Percentiles rank a stretch among this genome's conserved stretches.
phyloP scores from a whole-genome alignment of 2,113 vertebrate genomes.

The Pica pica region DNA sequence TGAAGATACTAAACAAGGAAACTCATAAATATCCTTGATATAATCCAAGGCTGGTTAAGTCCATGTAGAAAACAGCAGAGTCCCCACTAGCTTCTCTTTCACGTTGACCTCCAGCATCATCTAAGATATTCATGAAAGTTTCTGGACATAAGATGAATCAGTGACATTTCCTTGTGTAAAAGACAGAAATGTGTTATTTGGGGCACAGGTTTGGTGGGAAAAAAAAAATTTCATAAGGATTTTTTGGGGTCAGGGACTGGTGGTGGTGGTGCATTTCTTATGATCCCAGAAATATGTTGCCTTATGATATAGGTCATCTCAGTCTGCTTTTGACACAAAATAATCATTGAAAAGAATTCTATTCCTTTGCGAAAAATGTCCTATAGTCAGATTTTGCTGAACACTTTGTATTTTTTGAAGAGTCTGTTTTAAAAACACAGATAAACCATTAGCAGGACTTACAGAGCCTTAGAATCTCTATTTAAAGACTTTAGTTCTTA shows the following conservation, averaged over 20 bases:
- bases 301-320: not conserved
- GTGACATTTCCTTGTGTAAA: not conserved
- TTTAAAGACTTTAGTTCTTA: not conserved
- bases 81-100: not conserved
- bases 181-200: not conserved
- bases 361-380: not conserved
- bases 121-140: not conserved
- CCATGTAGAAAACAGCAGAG: not conserved
- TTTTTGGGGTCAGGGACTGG: fast-evolving
- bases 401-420: not conserved
- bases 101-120: not conserved
- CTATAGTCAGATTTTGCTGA: not conserved
- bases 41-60: not conserved
- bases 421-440: not conserved
- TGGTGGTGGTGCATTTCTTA: not conserved
- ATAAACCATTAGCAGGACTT: not conserved
- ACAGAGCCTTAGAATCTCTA: not conserved
- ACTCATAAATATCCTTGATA: not conserved
- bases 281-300: not conserved
- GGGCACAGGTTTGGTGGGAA: not conserved
- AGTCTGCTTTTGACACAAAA: not conserved
- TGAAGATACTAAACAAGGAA: not conserved
- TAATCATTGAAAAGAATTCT: not conserved
- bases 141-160: not conserved
- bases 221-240: not conserved